Evolutionary conservation across 2,113 vertebrate species (phyloP).

Genomic region (Ophiodon elongatus): DNA sequence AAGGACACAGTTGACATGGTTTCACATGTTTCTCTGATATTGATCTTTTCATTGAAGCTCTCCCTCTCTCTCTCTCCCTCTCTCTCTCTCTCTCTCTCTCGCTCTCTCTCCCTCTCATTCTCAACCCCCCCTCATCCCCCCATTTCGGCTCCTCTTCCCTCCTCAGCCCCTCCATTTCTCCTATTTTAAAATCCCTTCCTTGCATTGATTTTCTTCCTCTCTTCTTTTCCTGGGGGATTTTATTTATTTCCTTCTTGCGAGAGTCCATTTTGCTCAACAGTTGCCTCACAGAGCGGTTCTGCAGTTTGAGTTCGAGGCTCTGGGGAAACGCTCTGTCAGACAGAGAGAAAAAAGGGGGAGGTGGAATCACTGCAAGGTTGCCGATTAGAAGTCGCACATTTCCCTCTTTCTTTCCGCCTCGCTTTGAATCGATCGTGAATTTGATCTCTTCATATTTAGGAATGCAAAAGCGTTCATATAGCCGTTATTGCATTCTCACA

Average conservation of each 20-base stretch:
- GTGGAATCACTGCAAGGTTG: constrained; percentile 60
- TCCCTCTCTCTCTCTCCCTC: background rate
- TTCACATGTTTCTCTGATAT: constrained; percentile 16
- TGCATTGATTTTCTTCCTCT: constrained; percentile 64
- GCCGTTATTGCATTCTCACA: constrained; percentile 11
- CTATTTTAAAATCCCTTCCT: constrained; percentile 47
- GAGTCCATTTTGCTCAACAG: constrained; percentile 78
- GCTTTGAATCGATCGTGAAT: constrained; percentile 41
- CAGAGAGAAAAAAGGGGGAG: constrained; percentile 38
- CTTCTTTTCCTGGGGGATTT: constrained; percentile 43
- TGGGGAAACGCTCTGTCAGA: constrained; percentile 72
- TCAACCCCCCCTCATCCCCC: too few relatives aligned
- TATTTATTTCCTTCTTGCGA: constrained; percentile 52
- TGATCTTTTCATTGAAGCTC: constrained; percentile 18
- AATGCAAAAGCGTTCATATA: constrained; percentile 23
- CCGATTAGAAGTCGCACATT: constrained; percentile 57
- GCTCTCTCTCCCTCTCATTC: background rate
- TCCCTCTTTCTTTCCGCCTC: constrained; percentile 25
- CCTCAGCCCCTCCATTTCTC: constrained; percentile 10
- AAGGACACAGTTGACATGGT: background rate
- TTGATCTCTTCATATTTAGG: constrained; percentile 47
- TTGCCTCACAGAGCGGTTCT: constrained; percentile 71
- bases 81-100: background rate
- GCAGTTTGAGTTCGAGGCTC: constrained; percentile 73
- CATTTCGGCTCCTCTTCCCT: background rate